Base-by-base conservation (phyloP, 2,888 invertebrate genomes). In the Pachydiplax longipennis region DNA sequence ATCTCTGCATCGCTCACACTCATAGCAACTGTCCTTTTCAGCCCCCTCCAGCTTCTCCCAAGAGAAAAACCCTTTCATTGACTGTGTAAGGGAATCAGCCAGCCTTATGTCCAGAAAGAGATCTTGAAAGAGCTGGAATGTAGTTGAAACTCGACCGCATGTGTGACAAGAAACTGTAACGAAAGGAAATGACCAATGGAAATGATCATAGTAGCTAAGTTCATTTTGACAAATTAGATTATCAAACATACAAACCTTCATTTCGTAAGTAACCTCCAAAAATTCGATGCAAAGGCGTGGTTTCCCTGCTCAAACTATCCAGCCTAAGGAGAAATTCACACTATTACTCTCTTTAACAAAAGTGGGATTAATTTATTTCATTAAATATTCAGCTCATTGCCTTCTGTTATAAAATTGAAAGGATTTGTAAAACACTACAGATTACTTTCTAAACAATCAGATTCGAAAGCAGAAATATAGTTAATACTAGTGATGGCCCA, bases 91-190 rank as follows among this genome's bases (percentile, higher is more conserved):
- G 81, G 97, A 97, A 92, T 96, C 96, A 90, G 97, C 97, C 94
- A 97, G 97, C 93, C 98, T 96, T 92, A 99, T 98, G 94, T 99
- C 99, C 92, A 99, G 94, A 92, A 98, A 95, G 92, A 99, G 95
- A 94, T 99, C 99, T 96, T 99, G 96, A 94, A 99, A 98, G 94
- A 99, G 99, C 94, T 99, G 99, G 94, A 98, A 99, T 80, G 99
- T 99, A 90, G 98, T 98, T 82, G 99, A 99, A 83, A 98, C 96
- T 93, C 97, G 97, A 92, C 97, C 96, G 93, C 99, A 99, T 91
- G 97, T 96, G 91, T 98, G 95, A 94, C 99, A 99, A 81, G 97
- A 96, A 6, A 99, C 99, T 93, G 97, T 4, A 92, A 91, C 61
- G 18, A 90, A 53, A 91, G n/a, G 40, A 91, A 91, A 91, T 22